Percentiles rank a stretch among this genome's conserved stretches.
These are phyloP conservation scores for Perccottus glenii DNA, from an alignment of 2,113 vertebrate genomes.

Conservation along the genomic window DNA sequence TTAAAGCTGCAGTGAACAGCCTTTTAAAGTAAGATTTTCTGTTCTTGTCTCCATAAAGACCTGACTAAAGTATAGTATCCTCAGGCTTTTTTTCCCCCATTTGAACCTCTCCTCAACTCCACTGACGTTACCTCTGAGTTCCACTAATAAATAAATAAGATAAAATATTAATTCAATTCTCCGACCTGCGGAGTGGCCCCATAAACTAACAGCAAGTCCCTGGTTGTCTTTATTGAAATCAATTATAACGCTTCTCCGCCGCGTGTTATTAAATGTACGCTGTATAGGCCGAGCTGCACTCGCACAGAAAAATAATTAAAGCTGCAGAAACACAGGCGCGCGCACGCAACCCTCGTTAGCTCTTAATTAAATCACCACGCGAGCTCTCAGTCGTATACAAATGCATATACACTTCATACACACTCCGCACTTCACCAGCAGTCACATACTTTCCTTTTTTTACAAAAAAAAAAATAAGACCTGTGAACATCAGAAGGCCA, in stretches of 20 bases:
- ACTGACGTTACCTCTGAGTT: neutral
- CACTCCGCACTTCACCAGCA: neutral
- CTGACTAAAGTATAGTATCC: neutral
- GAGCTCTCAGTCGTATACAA: slow-evolving; percentile 25
- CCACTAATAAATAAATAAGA: slow-evolving; percentile 1
- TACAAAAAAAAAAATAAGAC: neutral
- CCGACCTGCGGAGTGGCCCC: slow-evolving; percentile 9
- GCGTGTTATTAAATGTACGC: slow-evolving; percentile 50
- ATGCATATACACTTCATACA: slow-evolving; percentile 21
- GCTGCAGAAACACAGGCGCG: slow-evolving; percentile 48
- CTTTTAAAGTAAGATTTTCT: too few species aligned
- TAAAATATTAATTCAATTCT: slow-evolving; percentile 23
- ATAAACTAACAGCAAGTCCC: slow-evolving; percentile 17
- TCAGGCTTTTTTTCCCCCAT: neutral
- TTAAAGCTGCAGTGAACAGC: slow-evolving; percentile 1
- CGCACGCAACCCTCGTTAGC: slow-evolving; percentile 64
- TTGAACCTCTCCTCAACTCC: neutral
- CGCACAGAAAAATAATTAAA: slow-evolving; percentile 67
- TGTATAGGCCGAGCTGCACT: slow-evolving; percentile 46
- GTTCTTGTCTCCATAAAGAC: too few species aligned
- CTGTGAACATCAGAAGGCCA: neutral
- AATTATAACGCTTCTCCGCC: slow-evolving; percentile 38
- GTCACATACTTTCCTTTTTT: neutral
- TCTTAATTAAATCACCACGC: slow-evolving; percentile 67
- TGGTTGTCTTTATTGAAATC: slow-evolving; percentile 51